Percentiles rank a stretch among this genome's conserved stretches.
These are phyloP conservation scores for Cetoscarus ocellatus DNA, from an alignment of 2,797 vertebrate genomes.

Conservation along the genomic window DNA sequence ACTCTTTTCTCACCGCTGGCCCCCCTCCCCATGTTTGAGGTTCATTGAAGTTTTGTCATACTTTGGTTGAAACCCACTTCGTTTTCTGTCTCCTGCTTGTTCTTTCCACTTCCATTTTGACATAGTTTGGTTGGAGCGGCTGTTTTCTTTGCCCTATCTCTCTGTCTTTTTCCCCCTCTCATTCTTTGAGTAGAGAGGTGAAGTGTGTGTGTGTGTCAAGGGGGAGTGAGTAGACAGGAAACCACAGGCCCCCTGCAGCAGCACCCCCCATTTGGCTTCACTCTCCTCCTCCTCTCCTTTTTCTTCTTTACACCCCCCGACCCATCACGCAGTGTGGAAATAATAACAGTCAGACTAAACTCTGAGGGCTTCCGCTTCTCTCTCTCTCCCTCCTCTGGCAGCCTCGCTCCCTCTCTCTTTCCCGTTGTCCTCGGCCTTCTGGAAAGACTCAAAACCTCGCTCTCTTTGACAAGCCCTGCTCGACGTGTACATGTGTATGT, in stretches of 20 bases:
- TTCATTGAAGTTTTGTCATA: conserved; percentile 80
- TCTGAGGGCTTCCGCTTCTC: conserved; percentile 77
- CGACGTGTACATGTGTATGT: conserved; percentile 28
- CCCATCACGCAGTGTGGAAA: conserved; percentile 82
- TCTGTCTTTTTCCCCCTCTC: conserved; percentile 51
- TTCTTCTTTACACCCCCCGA: conserved; percentile 67
- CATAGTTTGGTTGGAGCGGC: conserved; percentile 76
- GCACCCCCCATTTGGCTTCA: conserved; percentile 70
- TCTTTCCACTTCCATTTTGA: conserved; percentile 80
- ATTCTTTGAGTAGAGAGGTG: conserved; percentile 65
- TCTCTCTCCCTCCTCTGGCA: conserved; percentile 47
- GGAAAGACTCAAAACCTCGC: conserved; percentile 72
- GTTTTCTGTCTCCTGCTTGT: conserved; percentile 68
- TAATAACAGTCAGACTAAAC: conserved; percentile 82
- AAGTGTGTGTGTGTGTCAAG: conserved; percentile 31
- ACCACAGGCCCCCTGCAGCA: conserved; percentile 81
- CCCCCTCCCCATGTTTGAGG: conserved; percentile 75
- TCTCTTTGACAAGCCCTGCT: conserved; percentile 50
- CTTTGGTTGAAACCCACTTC: conserved; percentile 75
- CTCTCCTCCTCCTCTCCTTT: conserved; percentile 55
- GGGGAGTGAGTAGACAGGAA: conserved; percentile 76
- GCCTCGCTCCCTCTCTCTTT: conserved; percentile 44
- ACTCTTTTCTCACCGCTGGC: conserved; percentile 33
- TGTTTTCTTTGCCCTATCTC: conserved; percentile 74
- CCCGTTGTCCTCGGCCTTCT: conserved; percentile 67